Percentiles rank a stretch among this genome's conserved stretches.
Evolutionary conservation across 2,113 vertebrate genomes (phyloP).

Genomic region (Dipodomys stephensi): DNA sequence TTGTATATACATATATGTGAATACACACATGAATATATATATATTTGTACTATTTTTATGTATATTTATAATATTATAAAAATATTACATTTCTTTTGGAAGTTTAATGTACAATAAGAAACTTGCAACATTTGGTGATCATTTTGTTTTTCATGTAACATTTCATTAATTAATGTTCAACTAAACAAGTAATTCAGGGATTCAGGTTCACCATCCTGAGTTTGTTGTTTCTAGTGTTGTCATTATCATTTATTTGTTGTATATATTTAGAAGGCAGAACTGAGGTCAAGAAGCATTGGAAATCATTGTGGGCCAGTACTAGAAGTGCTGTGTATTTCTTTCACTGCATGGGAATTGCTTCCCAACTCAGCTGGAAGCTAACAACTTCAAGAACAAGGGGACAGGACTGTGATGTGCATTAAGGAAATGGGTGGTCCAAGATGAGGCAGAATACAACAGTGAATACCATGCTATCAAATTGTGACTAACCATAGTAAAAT

Average conservation of each 20-base stretch:
- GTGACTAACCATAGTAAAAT: background rate
- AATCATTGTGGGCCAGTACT: accelerated
- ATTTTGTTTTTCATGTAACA: background rate
- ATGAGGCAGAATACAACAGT: background rate
- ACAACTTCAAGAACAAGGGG: background rate
- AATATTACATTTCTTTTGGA: background rate
- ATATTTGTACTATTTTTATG: background rate
- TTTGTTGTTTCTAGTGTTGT: background rate
- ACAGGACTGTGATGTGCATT: accelerated
- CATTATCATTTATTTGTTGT: background rate
- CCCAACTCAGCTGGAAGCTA: background rate
- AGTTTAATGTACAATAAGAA: background rate
- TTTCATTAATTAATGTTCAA: background rate
- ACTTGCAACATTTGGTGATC: background rate
- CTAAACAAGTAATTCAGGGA: background rate
- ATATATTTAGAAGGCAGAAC: background rate
- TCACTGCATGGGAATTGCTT: background rate
- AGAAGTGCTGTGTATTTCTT: background rate
- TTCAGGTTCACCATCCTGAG: background rate
- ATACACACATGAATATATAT: background rate
- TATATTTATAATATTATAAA: background rate
- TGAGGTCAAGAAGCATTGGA: background rate
- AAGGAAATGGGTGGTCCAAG: background rate
- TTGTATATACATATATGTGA: background rate
- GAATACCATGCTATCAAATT: background rate